Evolutionary conservation across 2,888 invertebrate species (phyloP), one percentile per base, ranked within the genome.

Genomic region (Labia minor): DNA sequence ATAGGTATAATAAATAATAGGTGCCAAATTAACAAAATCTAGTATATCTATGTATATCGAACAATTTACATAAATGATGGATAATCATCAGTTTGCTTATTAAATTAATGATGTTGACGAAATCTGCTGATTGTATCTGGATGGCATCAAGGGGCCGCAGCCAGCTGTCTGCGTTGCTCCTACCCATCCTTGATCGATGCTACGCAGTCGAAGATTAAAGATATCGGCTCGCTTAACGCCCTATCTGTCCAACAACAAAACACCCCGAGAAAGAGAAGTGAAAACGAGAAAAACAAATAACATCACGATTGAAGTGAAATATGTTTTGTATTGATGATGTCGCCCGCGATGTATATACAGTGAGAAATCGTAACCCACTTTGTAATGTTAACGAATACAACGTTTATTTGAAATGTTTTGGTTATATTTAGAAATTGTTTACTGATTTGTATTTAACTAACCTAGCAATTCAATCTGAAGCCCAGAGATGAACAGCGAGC

Each of bases 241-340:
- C 49, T 49, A 3, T 49, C 49, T 49, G 14, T 26, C 3, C 49
- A 49, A 49, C 14, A 10, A 49, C 49, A 49, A 49, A 49, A 49
- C 49, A 49, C 14, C 14, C 49, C 49, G n/a, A 10, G 16, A 49
- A 49, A 49, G 11, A 33, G 11, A 33, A 33, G 33, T 33, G 11
- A 33, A 33, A 33, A 33, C 6, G 11, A 6, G 33, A 33, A 11
- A 33, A 33, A 6, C 33, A 33, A 49, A 26, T 6, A 26, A 26
- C 26, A 26, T 26, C 26, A 6, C 26, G 26, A 26, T 3, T 26
- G 6, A 14, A 49, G 49, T 49, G 49, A 49, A 49, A 49, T 49
- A 49, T 49, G 49, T 49, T 49, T 49, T 49, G 49, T 49, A 49
- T 49, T 49, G 49, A 49, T 49, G 49, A 49, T 11, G 49, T 49